Evolutionary conservation across 2,113 vertebrate species (phyloP), one percentile per base, ranked within the genome.

Genomic region (Sinocyclocheilus grahami): DNA sequence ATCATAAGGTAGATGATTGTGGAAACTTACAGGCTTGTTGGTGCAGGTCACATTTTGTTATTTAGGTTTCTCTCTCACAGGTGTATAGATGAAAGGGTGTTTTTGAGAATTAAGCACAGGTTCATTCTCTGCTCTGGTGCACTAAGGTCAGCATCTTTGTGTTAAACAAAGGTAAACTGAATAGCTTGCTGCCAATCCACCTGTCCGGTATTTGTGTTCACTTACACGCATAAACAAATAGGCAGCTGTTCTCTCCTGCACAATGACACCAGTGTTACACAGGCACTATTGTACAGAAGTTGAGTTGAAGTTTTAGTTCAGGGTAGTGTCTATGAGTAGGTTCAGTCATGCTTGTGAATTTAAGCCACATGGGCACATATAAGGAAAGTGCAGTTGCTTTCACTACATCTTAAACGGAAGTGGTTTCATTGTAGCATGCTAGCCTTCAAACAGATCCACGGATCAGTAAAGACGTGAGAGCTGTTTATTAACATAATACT

Each of bases 351-450:
- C n/a, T 46, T 65, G 22, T 46, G 39, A 81, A 20, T 65, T 46
- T 18, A 81, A 81, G 20, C 37, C 27, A 67, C 79, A 82, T 51
- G 37, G n/a, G 62, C 62, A 67, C 27, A 46, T 81, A 22, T 24
- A 67, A 82, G 62, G n/a, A 48, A 30, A 24, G 18, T 82, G 42
- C n/a, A 48, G 24, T 53, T 83, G 24, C 37, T 81, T 65, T 81
- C 39, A 48, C 60, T 65, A 65, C 37, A 46, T 63, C 48, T 14
- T 81, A 13, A 13, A 3, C 24, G 65, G 81, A 83, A 83, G 63
- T 55, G 81, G 81, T 71, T 82, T 83, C 18, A 71, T 2, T 53
- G 63, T 83, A 71, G 65, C 65, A 71, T 82, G 62, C 27, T 69
- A 48, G 39, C 14, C 10, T 30, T 22, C 14, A 53, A 78, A 55